Evolutionary conservation across 2,113 vertebrate species (phyloP).

Genomic region (Pseudolaguvia tuberculata): DNA sequence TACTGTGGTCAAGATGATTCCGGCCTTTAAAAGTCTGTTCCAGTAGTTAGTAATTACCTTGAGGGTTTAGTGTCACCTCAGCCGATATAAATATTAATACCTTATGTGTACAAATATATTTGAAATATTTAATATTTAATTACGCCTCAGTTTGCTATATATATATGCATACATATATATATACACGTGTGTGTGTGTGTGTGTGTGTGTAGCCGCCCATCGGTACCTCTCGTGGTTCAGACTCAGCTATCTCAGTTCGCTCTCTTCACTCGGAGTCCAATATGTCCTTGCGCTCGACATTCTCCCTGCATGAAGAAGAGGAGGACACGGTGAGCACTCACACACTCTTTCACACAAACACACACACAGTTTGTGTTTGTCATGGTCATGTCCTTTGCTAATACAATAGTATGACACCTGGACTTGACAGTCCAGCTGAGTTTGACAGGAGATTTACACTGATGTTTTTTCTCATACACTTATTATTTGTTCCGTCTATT

Average conservation of each 20-base stretch:
- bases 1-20: neutral
- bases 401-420: neutral
- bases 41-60: neutral
- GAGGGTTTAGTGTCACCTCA: neutral
- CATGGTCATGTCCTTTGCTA: neutral
- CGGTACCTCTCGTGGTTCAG: constrained; percentile 85
- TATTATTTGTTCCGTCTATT: neutral
- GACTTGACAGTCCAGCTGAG: constrained; percentile 17
- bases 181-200: constrained; percentile 1
- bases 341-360: neutral
- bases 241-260: constrained; percentile 93
- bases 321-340: constrained; percentile 82
- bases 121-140: no score
- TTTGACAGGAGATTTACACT: neutral
- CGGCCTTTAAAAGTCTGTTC: neutral
- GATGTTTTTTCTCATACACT: neutral
- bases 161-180: no score
- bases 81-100: no score
- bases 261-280: constrained; percentile 96
- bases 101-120: no score
- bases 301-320: constrained; percentile 95
- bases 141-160: no score
- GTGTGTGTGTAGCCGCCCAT: constrained; percentile 78
- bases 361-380: neutral
- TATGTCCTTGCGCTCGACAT: constrained; percentile 96